A percentile compares a stretch with the other conserved stretches of the same genome.
These are phyloP conservation scores for Neuroterus valhalla DNA, from an alignment of 1,140 invertebrate genomes.

Conservation along the genomic window DNA sequence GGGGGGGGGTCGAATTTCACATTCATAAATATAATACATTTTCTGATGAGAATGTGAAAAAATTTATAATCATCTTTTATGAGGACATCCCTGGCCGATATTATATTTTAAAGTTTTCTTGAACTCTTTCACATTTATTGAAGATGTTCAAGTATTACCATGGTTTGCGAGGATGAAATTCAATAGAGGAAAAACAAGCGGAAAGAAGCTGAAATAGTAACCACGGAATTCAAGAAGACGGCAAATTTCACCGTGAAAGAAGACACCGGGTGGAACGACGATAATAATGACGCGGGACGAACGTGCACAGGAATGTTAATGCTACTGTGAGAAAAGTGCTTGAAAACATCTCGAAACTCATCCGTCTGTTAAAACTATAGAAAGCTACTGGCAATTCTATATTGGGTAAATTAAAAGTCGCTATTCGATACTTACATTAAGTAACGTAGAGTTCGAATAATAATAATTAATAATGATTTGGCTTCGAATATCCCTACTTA, in stretches of 20 bases:
- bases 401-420: too few species aligned
- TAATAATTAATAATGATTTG: too few species aligned
- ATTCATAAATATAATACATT: too few species aligned
- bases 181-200: not conserved
- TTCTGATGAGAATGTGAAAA: slow-evolving; percentile 15
- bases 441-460: too few species aligned
- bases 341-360: not conserved
- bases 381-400: too few species aligned
- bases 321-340: slow-evolving; percentile 20
- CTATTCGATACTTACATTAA: too few species aligned
- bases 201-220: slow-evolving; percentile 4
- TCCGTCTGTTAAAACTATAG: too few species aligned
- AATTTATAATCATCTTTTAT: slow-evolving; percentile 7
- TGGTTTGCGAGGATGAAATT: slow-evolving; percentile 4
- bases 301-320: slow-evolving; percentile 22
- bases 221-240: not conserved
- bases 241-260: slow-evolving; percentile 17
- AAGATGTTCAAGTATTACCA: slow-evolving; percentile 10
- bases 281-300: slow-evolving; percentile 23
- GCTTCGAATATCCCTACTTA: too few species aligned
- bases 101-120: slow-evolving; percentile 20
- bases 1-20: too few species aligned
- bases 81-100: slow-evolving; percentile 7
- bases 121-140: slow-evolving; percentile 11
- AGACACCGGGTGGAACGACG: slow-evolving; percentile 9